Evolutionary conservation across 92 coral and sea anemone species (phyloP), one percentile per base, ranked within the genome.

Genomic region (Muricea muricata): DNA sequence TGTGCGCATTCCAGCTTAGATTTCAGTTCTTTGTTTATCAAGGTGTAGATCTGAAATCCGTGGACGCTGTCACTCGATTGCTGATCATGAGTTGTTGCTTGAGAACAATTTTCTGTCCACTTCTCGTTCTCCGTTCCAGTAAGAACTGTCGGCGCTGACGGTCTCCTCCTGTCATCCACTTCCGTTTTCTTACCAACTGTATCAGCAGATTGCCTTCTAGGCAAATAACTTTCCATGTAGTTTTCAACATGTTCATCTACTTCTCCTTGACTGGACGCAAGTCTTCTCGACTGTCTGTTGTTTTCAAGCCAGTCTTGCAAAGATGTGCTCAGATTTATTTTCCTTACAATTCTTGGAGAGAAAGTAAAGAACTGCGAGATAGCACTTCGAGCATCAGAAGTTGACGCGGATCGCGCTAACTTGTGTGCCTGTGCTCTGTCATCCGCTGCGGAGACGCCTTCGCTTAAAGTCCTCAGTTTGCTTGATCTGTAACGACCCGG

Each of bases 271-370:
- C n/a, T n/a, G n/a, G n/a, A n/a, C n/a, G n/a, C n/a, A n/a, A n/a
- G n/a, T n/a, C 7, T 70, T 57, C 67, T 76, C 67, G 66, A 76
- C 18, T 50, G 67, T 35, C 47, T 76, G 28, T 76, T 47, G 66
- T 29, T 76, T 4, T 55, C 81, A 76, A 76, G 65, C 81, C 81
- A 76, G 23, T 76, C 81, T 50, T 30, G 81, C 23, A 76, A 20
- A 12, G 81, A 76, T 0, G 81, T 29, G 29, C 68, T 30, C 23
- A 76, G 67, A 47, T 35, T 76, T 14, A 55, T 76, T 76, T 76
- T 42, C 20, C 66, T 24, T 40, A 76, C 81, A 11, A 76, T 34
- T 52, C n/a, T 18, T 35, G 81, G 81, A 12, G 66, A 76, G 66
- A 76, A 76, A 28, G 39, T 55, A 6, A 76, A 29, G n/a, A 42